A percentile compares a stretch with the other conserved stretches of the same genome.
These are phyloP conservation scores for Leucoraja erinaceus DNA, from an alignment of 2,113 vertebrate species.

Conservation along the genomic window DNA sequence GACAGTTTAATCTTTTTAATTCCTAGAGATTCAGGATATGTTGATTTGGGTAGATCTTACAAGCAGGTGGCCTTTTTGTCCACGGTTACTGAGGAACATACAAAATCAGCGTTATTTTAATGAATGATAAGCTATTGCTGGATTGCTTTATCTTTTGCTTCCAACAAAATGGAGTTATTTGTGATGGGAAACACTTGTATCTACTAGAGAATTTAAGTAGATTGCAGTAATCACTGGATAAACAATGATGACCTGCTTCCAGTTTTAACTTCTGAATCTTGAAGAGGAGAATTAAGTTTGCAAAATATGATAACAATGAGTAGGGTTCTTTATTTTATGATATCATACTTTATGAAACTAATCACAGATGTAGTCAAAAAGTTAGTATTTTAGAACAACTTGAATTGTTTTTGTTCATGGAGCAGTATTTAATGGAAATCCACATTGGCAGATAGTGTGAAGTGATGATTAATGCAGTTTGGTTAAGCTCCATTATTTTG, in stretches of 20 bases:
- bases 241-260: neutral
- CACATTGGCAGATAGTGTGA: neutral
- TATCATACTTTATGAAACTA: neutral
- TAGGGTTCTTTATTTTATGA: too few relatives aligned
- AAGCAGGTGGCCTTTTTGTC: neutral
- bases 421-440: constrained; percentile 10
- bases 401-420: neutral
- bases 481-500: neutral
- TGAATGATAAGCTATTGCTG: neutral
- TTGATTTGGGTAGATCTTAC: neutral
- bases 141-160: neutral
- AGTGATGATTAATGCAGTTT: neutral
- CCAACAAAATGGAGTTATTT: neutral
- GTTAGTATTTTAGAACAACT: neutral
- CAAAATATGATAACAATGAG: neutral
- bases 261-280: neutral
- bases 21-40: neutral
- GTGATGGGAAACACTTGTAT: neutral
- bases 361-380: neutral
- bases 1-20: neutral
- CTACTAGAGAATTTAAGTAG: neutral
- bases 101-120: neutral
- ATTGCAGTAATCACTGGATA: neutral
- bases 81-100: neutral
- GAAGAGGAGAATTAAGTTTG: neutral